Conservation (phyloP, 2,797 vertebrate genomes). For the Anas bahamensis region DNA sequence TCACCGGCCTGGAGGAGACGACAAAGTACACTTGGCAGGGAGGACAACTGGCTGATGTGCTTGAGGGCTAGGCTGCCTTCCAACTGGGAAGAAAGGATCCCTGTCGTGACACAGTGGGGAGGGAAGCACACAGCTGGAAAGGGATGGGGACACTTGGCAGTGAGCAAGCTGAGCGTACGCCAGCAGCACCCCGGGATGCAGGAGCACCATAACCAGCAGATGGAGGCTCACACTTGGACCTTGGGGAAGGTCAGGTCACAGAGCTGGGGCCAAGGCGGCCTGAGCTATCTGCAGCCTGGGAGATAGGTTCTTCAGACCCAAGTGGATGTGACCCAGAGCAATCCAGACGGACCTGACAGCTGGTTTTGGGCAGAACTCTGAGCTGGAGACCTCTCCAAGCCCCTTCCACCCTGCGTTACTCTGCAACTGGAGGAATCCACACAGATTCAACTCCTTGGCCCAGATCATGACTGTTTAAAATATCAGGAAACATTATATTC, state of each 20-base stretch:
- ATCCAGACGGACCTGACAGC: neutral
- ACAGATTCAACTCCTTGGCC: neutral
- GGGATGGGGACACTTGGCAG: neutral
- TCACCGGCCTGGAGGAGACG: neutral
- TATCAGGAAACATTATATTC: neutral
- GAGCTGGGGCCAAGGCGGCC: neutral
- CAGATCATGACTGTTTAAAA: neutral
- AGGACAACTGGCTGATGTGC: fast-evolving
- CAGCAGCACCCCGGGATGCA: neutral
- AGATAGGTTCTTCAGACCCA: neutral
- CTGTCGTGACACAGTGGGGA: neutral
- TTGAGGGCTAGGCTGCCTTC: neutral
- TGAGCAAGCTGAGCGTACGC: neutral
- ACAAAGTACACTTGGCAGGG: neutral
- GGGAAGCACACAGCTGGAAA: neutral
- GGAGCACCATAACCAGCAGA: neutral
- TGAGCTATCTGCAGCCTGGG: neutral
- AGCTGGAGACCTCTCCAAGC: neutral
- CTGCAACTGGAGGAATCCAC: neutral
- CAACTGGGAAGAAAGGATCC: neutral
- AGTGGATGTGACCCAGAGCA: neutral
- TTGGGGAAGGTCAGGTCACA: neutral
- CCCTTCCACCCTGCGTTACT: neutral
- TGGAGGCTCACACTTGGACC: fast-evolving
- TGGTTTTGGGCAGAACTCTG: neutral